Evolutionary conservation across 2,888 invertebrate species (phyloP).

Genomic region (Philaethria dido): DNA sequence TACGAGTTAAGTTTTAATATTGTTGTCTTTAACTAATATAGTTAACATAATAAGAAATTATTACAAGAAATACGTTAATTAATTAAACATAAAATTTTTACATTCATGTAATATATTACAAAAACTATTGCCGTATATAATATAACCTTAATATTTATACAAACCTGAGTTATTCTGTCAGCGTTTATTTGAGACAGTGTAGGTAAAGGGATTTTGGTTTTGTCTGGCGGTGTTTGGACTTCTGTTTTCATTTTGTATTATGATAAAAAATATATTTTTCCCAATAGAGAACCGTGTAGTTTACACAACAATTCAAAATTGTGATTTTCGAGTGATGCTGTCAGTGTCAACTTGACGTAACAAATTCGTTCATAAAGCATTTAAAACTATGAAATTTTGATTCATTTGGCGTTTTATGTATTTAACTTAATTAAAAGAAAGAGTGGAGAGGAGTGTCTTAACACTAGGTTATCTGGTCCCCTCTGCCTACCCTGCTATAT

Average conservation of each 20-base stretch:
- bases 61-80: not conserved
- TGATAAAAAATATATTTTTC: slow-evolving; percentile 14
- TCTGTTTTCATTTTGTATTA: slow-evolving; percentile 67
- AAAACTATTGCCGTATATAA: slow-evolving; percentile 29
- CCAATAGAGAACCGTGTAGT: slow-evolving; percentile 34
- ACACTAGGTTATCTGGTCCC: too few relatives aligned
- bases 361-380: not conserved
- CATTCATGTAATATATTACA: slow-evolving; percentile 13
- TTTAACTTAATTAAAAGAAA: too few relatives aligned
- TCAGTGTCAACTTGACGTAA: slow-evolving; percentile 34
- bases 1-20: not conserved
- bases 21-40: not conserved
- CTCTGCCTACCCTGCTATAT: too few relatives aligned
- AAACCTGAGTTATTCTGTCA: slow-evolving; percentile 94
- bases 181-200: slow-evolving; percentile 96
- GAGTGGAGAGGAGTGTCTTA: too few relatives aligned
- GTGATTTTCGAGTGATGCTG: not conserved
- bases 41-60: not conserved
- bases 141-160: slow-evolving; percentile 58
- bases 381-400: not conserved
- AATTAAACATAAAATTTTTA: not conserved
- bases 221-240: slow-evolving; percentile 59
- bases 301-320: slow-evolving; percentile 43
- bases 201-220: slow-evolving; percentile 85
- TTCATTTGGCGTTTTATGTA: too few relatives aligned